Conservation (phyloP, 2,888 invertebrate genomes). For the Thymelicus lineola region DNA sequence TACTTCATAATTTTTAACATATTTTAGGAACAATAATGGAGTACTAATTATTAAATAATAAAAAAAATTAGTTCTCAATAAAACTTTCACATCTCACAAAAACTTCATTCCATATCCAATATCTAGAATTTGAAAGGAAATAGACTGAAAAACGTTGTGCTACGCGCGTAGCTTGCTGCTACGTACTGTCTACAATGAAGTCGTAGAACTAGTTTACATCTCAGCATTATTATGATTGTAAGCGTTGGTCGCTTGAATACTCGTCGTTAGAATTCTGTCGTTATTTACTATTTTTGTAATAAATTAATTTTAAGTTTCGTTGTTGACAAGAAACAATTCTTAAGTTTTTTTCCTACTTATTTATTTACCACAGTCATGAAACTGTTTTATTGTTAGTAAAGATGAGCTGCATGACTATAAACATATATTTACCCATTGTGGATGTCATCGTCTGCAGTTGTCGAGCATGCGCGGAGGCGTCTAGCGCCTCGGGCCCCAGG, state of each 20-base stretch:
- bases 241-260: too few relatives aligned
- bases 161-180: not conserved
- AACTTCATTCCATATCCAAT: too few relatives aligned
- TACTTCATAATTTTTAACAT: too few relatives aligned
- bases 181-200: not conserved
- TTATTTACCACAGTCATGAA: not conserved
- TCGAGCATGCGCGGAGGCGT: slow-evolving; percentile 73
- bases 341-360: not conserved
- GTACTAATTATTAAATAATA: too few relatives aligned
- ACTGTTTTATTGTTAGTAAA: not conserved
- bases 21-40: too few relatives aligned
- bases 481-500: slow-evolving; percentile 77
- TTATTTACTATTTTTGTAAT: not conserved
- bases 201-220: not conserved
- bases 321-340: too few relatives aligned
- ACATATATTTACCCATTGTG: slow-evolving; percentile 76
- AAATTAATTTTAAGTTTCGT: not conserved
- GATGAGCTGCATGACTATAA: slow-evolving; percentile 4
- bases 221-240: too few relatives aligned
- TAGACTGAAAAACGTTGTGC: not conserved
- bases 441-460: slow-evolving; percentile 83
- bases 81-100: too few relatives aligned
- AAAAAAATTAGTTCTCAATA: too few relatives aligned
- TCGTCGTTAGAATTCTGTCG: too few relatives aligned
- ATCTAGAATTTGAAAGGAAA: too few relatives aligned